A percentile compares a stretch with the other conserved stretches of the same genome.
phyloP scores from a whole-genome alignment of 2,797 vertebrate species.

The Diceros bicornis region DNA sequence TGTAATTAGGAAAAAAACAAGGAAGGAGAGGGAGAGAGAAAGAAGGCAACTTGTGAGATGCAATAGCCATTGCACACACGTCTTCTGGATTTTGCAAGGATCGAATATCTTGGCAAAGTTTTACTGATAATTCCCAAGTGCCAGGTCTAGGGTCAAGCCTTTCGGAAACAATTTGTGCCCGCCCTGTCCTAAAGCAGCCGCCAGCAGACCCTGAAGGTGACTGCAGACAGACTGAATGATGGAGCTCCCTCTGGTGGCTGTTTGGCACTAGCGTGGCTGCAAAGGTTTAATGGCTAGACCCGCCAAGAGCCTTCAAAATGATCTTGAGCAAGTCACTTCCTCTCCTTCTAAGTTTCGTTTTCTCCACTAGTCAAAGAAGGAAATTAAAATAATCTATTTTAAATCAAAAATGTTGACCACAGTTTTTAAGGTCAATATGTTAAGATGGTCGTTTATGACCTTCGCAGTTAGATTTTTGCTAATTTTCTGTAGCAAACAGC shows the following conservation, averaged over 20 bases:
- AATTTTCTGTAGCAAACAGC: conserved; percentile 63
- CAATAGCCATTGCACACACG: not conserved
- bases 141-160: not conserved
- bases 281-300: not conserved
- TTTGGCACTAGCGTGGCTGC: rapidly evolving
- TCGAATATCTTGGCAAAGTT: not conserved
- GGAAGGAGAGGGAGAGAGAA: not conserved
- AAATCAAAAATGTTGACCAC: not conserved
- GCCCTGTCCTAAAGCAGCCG: rapidly evolving
- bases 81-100: not conserved
- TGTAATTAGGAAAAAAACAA: not conserved
- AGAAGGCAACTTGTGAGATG: not conserved
- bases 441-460: not conserved
- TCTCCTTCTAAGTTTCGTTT: conserved; percentile 37
- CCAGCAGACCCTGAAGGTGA: rapidly evolving
- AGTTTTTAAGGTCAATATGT: not conserved
- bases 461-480: not conserved
- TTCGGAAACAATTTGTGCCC: not conserved
- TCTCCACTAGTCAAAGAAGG: not conserved
- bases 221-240: not conserved
- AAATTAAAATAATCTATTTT: conserved; percentile 2
- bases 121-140: not conserved
- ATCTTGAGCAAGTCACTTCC: conserved; percentile 67
- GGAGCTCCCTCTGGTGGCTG: conserved; percentile 62
- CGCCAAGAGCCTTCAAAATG: not conserved